Evolutionary conservation across 2,113 vertebrate species (phyloP), one percentile per base, ranked within the genome.

Genomic region (Nesoenas mayeri): DNA sequence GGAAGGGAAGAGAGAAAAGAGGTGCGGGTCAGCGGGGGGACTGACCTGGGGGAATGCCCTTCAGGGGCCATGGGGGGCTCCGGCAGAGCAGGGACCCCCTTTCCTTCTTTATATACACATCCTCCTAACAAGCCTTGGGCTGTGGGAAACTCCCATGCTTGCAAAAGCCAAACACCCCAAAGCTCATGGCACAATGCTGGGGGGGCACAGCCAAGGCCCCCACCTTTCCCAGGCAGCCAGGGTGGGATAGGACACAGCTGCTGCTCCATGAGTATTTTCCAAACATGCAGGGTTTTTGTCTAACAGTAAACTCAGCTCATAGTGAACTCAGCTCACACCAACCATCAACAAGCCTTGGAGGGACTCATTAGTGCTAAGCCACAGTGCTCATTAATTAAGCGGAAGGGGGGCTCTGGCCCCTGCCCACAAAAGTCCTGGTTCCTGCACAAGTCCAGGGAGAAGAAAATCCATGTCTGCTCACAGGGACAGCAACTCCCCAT

Each of bases 191-290:
- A 3, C 1, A 1, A 5, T 0, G 10, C 19, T 4, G 26, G 36
- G 22, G 28, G 21, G 26, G 21, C 25, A 24, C 5, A 0, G 67
- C 32, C 4, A 3, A 15, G 10, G 5, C 11, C 58, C 24, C 36
- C 26, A 1, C 26, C 28, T 15, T 28, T 14, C 32, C 26, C 62
- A 21, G 7, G 29, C 48, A 86, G 32, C 24, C 44, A 54, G 56
- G 20, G 57, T 16, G 11, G 54, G 4, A 0, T 4, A 19, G 62
- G 54, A 25, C 17, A 3, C 0, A 2, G n/a, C 0, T 2, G 2
- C 62, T 12, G 54, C 58, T 34, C 62, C 42, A 7, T 4, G 0
- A 28, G 17, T 5, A 1, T 24, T 22, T 67, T 36, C 75, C 87
- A 53, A 10, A 28, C 42, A 6, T 4, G 38, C 61, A 31, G 40